Percentiles rank a stretch among this genome's conserved stretches.
These are phyloP conservation scores for Morpho helenor DNA, from an alignment of 2,888 invertebrate genomes.

Conservation along the genomic window DNA sequence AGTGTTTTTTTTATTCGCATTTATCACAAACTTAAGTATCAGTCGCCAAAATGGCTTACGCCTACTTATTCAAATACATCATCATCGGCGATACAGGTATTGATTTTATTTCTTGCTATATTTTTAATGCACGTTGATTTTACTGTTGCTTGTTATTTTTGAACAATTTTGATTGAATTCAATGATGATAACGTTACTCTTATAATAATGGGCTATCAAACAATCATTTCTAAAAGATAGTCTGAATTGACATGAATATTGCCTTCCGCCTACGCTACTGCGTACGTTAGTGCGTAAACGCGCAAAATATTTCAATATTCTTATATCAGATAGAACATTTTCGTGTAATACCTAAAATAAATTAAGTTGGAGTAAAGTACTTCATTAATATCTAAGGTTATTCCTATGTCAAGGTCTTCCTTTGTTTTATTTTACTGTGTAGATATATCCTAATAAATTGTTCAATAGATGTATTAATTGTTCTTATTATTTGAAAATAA, in stretches of 20 bases:
- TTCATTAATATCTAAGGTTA: background rate
- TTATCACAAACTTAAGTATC: conserved; percentile 27
- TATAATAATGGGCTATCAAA: no score
- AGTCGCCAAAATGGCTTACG: conserved; percentile 92
- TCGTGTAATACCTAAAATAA: no score
- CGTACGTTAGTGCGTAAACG: conserved; percentile 14
- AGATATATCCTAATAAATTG: no score
- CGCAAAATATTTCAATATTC: conserved; percentile 4
- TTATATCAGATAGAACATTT: no score
- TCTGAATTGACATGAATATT: conserved; percentile 4
- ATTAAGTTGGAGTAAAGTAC: no score
- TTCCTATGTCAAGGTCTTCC: conserved; percentile 32
- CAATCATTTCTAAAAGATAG: background rate
- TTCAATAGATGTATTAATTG: no score
- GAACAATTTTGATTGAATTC: no score
- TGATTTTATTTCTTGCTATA: conserved; percentile 64
- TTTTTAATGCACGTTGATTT: conserved; percentile 23
- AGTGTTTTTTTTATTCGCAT: conserved; percentile 12
- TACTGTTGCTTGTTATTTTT: background rate
- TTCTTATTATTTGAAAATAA: no score
- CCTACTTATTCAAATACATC: conserved; percentile 99
- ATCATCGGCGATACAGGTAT: conserved; percentile 99
- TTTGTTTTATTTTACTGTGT: conserved; percentile 31
- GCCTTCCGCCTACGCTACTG: conserved; percentile 55
- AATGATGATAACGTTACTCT: no score